Percentiles rank a stretch among this genome's conserved stretches.
Evolutionary conservation across 2,888 invertebrate genomes (phyloP).

Genomic region (Urechis unicinctus): DNA sequence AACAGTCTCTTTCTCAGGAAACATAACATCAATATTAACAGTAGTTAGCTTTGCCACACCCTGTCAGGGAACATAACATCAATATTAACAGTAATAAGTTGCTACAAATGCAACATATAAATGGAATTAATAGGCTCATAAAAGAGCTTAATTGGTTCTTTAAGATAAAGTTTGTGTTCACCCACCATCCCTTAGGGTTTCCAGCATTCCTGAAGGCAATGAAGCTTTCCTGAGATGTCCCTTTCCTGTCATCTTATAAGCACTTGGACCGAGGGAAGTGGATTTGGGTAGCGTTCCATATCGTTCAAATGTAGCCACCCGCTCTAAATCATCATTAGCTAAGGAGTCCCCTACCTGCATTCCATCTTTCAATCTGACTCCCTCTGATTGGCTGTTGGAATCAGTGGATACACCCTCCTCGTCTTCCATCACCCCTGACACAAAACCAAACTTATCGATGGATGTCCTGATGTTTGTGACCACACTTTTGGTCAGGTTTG

Average conservation of each 20-base stretch:
- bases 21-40: no score
- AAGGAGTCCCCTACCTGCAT: background rate
- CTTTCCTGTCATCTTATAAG: background rate
- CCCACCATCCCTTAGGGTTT: background rate
- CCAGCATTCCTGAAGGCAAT: conserved; percentile 8
- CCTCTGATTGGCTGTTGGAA: background rate
- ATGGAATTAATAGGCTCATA: no score
- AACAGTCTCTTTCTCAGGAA: no score
- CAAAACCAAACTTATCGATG: conserved; percentile 10
- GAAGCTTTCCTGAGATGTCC: conserved; percentile 6
- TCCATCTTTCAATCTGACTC: background rate
- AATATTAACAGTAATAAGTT: background rate
- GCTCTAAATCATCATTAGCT: no score
- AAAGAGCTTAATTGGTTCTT: no score
- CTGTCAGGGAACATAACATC: no score
- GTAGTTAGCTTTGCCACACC: no score
- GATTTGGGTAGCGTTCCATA: conserved; percentile 6
- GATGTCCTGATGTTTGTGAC: conserved; percentile 29
- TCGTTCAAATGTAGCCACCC: background rate
- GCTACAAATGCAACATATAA: no score
- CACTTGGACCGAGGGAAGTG: conserved; percentile 8
- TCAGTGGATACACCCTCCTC: background rate
- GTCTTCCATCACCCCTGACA: background rate
- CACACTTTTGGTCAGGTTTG: conserved; percentile 34
- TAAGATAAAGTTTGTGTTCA: background rate